Base-by-base conservation (phyloP, 2,113 vertebrate species). In the Entomyzon cyanotis region DNA sequence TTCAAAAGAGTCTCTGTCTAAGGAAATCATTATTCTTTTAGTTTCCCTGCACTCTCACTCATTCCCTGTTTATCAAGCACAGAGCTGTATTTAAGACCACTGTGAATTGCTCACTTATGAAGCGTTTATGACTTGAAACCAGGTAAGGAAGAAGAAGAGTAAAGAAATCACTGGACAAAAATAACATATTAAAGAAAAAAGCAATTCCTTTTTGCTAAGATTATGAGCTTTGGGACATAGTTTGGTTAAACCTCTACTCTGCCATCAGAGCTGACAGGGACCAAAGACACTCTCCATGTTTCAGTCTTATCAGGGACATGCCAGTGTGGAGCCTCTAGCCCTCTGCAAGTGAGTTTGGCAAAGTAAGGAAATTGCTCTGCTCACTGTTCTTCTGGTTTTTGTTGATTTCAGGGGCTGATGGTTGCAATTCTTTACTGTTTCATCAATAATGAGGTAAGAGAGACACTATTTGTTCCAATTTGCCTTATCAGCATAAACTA, bases 381-480 rank as follows among this genome's bases (percentile, higher is more conserved):
- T 97, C 56, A 97, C 62, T 68, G 7, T 11, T 93, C 9, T 90
- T 88, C 60, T 90, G 22, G 0, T 23, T 93, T 94, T 84, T 89
- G 75, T 93, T 96, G 60, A 70, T 97, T 96, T 67, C 94, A 99
- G 98, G 98, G 98, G 63, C 97, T 99, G 94, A 98, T 99, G 97
- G 98, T 99, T 93, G 98, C 98, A 82, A 89, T 99, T 94, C 95
- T 99, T 42, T 99, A 99, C 97, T 99, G 98, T 94, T 99, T 99
- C 96, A 97, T 98, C 96, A 99, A 99, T 97, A 99, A 97, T 33
- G 98, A 99, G 98, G 98, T 99, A 97, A 98, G 98, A 95, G 50
- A 42, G 19, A 91, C 18, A 42, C 55, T 53, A 31, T 33, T 87
- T 75, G 11, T 60, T 90, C 39, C 49, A 74, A 12, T 86, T 90